Evolutionary conservation across 2,797 vertebrate species (phyloP).

Genomic region (Poecile montanus): DNA sequence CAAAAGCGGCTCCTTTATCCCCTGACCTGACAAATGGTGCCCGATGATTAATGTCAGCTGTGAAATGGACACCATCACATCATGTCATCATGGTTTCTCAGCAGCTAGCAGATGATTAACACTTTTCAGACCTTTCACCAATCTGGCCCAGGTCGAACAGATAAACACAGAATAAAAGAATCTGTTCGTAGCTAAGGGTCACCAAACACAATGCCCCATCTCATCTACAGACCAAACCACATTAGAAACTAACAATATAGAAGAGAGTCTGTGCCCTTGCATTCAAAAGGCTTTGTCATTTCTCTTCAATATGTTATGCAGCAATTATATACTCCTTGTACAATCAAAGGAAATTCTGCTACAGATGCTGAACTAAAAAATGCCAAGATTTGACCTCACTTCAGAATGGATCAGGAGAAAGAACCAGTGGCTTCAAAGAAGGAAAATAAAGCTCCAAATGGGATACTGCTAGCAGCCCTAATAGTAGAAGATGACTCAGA

Average conservation of each 20-base stretch:
- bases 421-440: neutral
- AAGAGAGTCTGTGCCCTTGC: neutral
- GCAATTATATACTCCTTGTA: neutral
- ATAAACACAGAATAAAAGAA: neutral
- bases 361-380: neutral
- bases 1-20: neutral
- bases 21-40: neutral
- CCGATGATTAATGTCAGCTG: neutral
- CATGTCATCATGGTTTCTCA: neutral
- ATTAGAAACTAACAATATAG: neutral
- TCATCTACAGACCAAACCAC: neutral
- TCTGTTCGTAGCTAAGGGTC: neutral
- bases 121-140: slow-evolving; percentile 10
- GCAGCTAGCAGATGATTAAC: neutral
- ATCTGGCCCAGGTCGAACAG: neutral
- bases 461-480: neutral
- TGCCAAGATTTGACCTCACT: neutral
- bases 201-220: neutral
- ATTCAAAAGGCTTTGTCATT: neutral
- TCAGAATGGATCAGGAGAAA: neutral
- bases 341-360: neutral
- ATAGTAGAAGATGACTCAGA: slow-evolving; percentile 18
- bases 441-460: neutral
- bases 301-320: neutral
- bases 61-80: neutral